phyloP scores from a whole-genome alignment of 2,888 invertebrate species.

The Drosophila anomalipes region DNA sequence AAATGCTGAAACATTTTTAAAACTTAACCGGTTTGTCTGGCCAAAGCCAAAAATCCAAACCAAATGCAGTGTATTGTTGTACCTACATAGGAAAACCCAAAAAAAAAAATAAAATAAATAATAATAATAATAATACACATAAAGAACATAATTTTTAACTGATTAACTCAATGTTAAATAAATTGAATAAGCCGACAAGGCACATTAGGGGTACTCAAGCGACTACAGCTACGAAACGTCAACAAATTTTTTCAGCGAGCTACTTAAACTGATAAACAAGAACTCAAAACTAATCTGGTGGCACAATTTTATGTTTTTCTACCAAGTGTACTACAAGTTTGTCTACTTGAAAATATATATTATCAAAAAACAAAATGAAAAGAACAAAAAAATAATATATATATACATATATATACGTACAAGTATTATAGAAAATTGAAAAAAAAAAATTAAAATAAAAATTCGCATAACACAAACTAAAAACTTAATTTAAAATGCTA shows the following conservation, averaged over 20 bases:
- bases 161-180: conserved; percentile 55
- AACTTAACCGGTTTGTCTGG: conserved; percentile 66
- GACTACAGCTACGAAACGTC: conserved; percentile 73
- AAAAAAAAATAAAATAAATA: conserved; percentile 21
- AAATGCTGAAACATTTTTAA: conserved; percentile 74
- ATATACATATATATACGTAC: conserved; percentile 50
- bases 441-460: conserved; percentile 9
- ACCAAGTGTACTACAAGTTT: conserved; percentile 77
- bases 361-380: conserved; percentile 29
- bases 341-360: conserved; percentile 69
- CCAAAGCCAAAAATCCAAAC: conserved; percentile 62
- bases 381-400: conserved; percentile 26
- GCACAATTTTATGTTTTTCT: conserved; percentile 79
- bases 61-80: conserved; percentile 63
- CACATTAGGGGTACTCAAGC: conserved; percentile 73
- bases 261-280: conserved; percentile 60
- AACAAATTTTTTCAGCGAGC: conserved; percentile 68
- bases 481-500: conserved; percentile 39
- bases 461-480: conserved; percentile 34
- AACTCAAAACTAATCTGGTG: conserved; percentile 73
- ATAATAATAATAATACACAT: conserved; percentile 2
- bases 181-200: conserved; percentile 56
- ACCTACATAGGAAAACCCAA: conserved; percentile 57
- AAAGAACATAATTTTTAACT: conserved; percentile 49
- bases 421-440: conserved; percentile 62